Evolutionary conservation across 2,113 vertebrate genomes (phyloP).

Genomic region (Paradisaea rubra): DNA sequence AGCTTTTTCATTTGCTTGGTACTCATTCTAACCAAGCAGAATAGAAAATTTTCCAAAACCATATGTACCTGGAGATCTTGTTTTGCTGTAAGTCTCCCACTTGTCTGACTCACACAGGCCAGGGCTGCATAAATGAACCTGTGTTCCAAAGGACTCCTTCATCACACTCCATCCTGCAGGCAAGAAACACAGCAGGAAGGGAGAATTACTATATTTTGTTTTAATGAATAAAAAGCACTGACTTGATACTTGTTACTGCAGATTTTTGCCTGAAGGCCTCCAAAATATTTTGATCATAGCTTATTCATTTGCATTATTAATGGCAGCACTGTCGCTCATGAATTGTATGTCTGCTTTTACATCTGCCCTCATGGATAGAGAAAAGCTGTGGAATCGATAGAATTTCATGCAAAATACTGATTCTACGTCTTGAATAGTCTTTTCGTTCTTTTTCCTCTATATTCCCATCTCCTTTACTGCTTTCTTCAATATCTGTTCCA

Average conservation of each 20-base stretch:
- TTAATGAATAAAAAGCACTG: background rate
- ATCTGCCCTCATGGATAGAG: background rate
- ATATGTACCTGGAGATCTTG: background rate
- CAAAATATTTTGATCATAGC: background rate
- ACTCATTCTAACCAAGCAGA: background rate
- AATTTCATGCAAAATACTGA: background rate
- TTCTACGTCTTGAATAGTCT: background rate
- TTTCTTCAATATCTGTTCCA: background rate
- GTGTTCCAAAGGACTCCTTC: conserved; percentile 31
- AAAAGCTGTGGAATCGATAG: fast-evolving
- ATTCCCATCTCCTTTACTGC: background rate
- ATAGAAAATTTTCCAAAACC: background rate
- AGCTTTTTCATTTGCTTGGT: background rate
- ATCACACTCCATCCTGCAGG: background rate
- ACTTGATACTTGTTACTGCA: background rate
- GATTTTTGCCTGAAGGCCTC: background rate
- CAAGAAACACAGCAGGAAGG: conserved; percentile 21
- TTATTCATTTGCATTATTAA: background rate
- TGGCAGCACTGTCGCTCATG: background rate
- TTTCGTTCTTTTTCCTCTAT: background rate
- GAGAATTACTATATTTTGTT: background rate
- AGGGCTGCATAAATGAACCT: background rate
- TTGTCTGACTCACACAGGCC: background rate
- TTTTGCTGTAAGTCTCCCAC: conserved; percentile 5
- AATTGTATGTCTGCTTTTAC: background rate